A percentile compares a stretch with the other conserved stretches of the same genome.
Conservation (phyloP, 1,140 invertebrate species). For the Calliphora vicina region DNA sequence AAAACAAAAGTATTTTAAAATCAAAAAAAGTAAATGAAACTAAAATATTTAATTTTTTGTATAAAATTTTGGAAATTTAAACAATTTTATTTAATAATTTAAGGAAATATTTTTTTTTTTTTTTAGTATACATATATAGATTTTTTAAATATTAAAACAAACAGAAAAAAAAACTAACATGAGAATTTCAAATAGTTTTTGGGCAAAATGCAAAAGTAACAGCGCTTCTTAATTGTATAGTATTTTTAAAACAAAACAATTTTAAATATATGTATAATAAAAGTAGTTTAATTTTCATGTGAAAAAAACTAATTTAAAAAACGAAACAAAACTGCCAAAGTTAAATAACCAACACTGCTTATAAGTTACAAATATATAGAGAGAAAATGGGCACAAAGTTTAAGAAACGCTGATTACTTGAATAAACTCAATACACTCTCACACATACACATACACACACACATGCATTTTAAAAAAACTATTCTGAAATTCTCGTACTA, state of each 20-base stretch:
- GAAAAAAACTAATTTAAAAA: background rate
- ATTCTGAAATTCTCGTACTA: constrained; percentile 55
- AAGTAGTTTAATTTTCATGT: background rate
- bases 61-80: background rate
- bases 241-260: background rate
- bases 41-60: background rate
- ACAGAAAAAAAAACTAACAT: constrained; percentile 54
- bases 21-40: background rate
- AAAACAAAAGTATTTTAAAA: constrained; percentile 38
- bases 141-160: too few relatives aligned
- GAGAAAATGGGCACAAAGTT: constrained; percentile 6
- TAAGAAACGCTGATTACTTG: background rate
- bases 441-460: too few relatives aligned
- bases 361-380: constrained; percentile 35
- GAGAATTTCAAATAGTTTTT: constrained; percentile 60
- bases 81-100: background rate
- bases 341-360: constrained; percentile 41
- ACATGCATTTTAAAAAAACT: background rate
- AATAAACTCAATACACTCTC: background rate
- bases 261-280: background rate
- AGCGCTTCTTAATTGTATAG: background rate
- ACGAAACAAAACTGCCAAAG: constrained; percentile 40
- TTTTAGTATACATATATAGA: background rate
- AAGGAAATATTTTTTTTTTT: constrained; percentile 16
- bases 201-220: background rate